phyloP scores from a whole-genome alignment of 1,140 invertebrate genomes.

The Scaptodrosophila lebanonensis region DNA sequence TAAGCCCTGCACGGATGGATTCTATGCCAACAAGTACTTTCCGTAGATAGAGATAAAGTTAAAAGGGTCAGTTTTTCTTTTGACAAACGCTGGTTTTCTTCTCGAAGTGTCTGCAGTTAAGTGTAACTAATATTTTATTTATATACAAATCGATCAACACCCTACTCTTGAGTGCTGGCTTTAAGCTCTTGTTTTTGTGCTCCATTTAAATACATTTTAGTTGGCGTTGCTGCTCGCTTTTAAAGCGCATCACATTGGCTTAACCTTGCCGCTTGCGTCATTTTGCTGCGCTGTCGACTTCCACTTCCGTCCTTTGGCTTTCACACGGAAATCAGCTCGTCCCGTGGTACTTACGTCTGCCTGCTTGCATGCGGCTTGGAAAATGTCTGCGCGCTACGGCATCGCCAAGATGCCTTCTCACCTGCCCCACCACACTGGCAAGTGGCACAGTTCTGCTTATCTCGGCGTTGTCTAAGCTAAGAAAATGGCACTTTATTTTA shows the following conservation, averaged over 20 bases:
- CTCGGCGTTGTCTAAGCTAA: conserved; percentile 10
- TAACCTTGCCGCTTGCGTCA: conserved; percentile 59
- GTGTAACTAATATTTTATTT: too few relatives aligned
- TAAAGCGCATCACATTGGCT: too few relatives aligned
- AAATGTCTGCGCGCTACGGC: conserved; percentile 11
- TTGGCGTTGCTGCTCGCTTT: too few relatives aligned
- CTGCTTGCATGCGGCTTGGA: conserved; percentile 33
- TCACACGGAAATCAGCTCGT: conserved; percentile 63
- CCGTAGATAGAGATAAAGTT: too few relatives aligned
- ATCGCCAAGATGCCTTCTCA: not conserved
- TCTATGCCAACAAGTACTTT: not conserved
- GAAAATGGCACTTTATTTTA: conserved; percentile 37
- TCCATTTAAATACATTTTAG: conserved; percentile 29
- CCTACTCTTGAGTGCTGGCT: too few relatives aligned
- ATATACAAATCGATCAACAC: too few relatives aligned
- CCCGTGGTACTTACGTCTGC: conserved; percentile 63
- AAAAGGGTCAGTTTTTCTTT: too few relatives aligned
- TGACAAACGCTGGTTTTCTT: too few relatives aligned
- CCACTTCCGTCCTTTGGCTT: conserved; percentile 41
- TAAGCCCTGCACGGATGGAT: too few relatives aligned
- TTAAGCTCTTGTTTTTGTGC: too few relatives aligned
- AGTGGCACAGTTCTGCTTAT: conserved; percentile 31
- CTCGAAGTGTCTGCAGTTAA: too few relatives aligned
- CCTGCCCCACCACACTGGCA: conserved; percentile 20
- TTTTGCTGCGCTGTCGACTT: conserved; percentile 21